Percentiles rank a stretch among this genome's conserved stretches.
These are phyloP conservation scores for Stenolophus ochropezus DNA, from an alignment of 2,888 invertebrate species.

Conservation along the genomic window DNA sequence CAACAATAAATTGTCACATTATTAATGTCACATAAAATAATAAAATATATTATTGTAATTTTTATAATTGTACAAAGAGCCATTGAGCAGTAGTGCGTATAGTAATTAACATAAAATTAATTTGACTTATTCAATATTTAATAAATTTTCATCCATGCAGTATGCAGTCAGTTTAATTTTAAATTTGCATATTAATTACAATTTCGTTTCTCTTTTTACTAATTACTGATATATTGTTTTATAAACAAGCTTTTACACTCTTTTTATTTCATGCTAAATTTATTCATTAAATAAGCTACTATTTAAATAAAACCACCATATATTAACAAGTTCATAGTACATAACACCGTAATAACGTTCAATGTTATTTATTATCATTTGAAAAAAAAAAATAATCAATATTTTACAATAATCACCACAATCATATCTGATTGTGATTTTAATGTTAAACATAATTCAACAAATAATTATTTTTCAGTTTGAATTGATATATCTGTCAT, in stretches of 20 bases:
- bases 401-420: too few species aligned
- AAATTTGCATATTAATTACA: constrained; percentile 50
- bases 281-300: neutral
- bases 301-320: neutral
- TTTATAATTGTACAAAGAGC: neutral
- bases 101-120: constrained; percentile 27
- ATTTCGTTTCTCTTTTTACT: constrained; percentile 29
- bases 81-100: neutral
- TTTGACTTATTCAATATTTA: constrained; percentile 18
- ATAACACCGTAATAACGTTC: too few species aligned
- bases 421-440: too few species aligned
- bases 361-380: too few species aligned
- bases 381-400: too few species aligned
- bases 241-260: neutral
- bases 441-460: too few species aligned
- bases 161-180: constrained; percentile 3
- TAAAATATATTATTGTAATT: too few species aligned
- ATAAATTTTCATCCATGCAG: constrained; percentile 19
- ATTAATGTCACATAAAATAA: too few species aligned
- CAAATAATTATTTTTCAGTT: too few species aligned
- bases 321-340: too few species aligned
- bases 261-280: neutral
- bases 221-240: constrained; percentile 30
- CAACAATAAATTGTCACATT: too few species aligned
- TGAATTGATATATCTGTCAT: too few species aligned